A percentile compares a stretch with the other conserved stretches of the same genome.
phyloP scores from a whole-genome alignment of 2,113 vertebrate species.

The Aegotheles bennettii region DNA sequence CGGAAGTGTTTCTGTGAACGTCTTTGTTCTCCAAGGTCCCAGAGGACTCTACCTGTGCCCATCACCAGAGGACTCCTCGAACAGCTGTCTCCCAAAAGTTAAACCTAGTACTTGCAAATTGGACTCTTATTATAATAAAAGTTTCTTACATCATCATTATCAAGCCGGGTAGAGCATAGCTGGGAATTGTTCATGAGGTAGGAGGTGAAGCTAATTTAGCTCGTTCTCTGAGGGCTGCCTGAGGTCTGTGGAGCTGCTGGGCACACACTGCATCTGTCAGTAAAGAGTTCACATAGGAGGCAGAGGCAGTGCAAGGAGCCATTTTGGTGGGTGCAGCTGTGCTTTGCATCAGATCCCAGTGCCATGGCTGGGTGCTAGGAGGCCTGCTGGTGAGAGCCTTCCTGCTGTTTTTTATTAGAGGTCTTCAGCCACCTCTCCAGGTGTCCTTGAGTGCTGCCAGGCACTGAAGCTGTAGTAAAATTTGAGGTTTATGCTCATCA shows the following conservation, averaged over 20 bases:
- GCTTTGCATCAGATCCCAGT: not conserved
- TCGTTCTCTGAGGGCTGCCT: not conserved
- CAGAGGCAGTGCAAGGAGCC: not conserved
- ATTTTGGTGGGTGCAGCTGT: not conserved
- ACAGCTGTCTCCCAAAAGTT: not conserved
- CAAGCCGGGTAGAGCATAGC: not conserved
- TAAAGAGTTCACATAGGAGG: not conserved
- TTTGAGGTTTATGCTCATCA: not conserved
- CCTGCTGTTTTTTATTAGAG: not conserved
- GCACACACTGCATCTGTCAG: not conserved
- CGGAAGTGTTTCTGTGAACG: not conserved
- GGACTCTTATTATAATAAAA: not conserved
- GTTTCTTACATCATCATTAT: not conserved
- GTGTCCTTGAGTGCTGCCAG: not conserved
- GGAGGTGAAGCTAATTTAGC: not conserved
- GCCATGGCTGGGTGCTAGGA: not conserved
- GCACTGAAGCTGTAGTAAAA: not conserved
- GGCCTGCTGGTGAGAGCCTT: not conserved
- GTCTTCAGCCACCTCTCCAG: not conserved
- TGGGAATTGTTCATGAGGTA: not conserved
- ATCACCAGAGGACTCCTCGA: not conserved
- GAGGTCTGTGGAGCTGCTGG: fast-evolving
- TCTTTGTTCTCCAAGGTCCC: not conserved
- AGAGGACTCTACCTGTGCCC: not conserved
- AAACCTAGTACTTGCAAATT: not conserved